Percentiles rank a stretch among this genome's conserved stretches.
Evolutionary conservation across 2,888 invertebrate species (phyloP).

Genomic region (Hydrotaea diabolus): DNA sequence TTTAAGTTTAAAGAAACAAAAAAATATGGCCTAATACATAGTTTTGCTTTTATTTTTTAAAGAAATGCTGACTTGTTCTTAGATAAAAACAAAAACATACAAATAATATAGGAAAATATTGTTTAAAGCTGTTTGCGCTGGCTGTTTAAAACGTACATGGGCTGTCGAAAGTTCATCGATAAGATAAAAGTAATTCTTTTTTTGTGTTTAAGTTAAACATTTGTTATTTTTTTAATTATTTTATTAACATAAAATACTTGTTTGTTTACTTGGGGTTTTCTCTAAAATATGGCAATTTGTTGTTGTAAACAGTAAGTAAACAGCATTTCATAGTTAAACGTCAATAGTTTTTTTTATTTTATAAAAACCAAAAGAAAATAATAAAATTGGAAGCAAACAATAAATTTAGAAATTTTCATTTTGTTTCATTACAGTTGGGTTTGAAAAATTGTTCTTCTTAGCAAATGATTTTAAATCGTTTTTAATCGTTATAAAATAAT

Average conservation of each 20-base stretch:
- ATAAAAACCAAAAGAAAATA: constrained; percentile 42
- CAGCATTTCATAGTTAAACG: constrained; percentile 58
- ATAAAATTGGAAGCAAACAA: constrained; percentile 61
- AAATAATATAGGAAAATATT: constrained; percentile 9
- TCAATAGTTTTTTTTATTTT: constrained; percentile 31
- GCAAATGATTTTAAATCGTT: constrained; percentile 38
- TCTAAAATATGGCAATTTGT: constrained; percentile 65
- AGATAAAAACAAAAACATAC: neutral
- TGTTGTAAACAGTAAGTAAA: constrained; percentile 52
- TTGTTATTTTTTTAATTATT: constrained; percentile 12
- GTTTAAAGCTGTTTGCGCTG: constrained; percentile 48
- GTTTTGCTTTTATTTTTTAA: constrained; percentile 6
- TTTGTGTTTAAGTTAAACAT: constrained; percentile 12
- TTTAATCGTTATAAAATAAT: constrained; percentile 48
- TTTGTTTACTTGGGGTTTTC: constrained; percentile 48
- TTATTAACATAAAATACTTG: constrained; percentile 57
- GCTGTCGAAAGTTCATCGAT: neutral
- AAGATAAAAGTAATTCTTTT: constrained; percentile 37
- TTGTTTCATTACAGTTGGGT: neutral
- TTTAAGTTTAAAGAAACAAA: constrained; percentile 36
- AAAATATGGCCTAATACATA: constrained; percentile 52
- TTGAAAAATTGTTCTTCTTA: constrained; percentile 23
- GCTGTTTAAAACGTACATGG: constrained; percentile 10
- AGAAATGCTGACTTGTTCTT: constrained; percentile 49
- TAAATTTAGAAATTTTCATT: constrained; percentile 13